Evolutionary conservation across 1,140 invertebrate species (phyloP).

Genomic region (Drosophila asahinai): DNA sequence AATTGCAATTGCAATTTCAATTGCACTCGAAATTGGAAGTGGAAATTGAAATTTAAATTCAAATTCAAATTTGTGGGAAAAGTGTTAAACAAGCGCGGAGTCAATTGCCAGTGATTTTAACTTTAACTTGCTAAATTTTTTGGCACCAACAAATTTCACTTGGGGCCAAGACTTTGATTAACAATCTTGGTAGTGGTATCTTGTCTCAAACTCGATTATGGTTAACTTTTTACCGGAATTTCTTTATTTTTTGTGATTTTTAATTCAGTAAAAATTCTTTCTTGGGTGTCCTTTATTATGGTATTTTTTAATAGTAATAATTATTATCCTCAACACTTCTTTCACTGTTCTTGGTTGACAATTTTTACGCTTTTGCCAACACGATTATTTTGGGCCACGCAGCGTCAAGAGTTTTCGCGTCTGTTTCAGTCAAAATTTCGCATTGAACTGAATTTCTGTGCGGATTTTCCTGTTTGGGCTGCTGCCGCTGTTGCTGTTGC

Average conservation of each 20-base stretch:
- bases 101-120: slow-evolving; percentile 57
- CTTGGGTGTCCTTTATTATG: neutral
- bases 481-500: slow-evolving; percentile 41
- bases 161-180: slow-evolving; percentile 20
- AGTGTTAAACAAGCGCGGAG: slow-evolving; percentile 62
- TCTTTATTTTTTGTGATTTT: neutral
- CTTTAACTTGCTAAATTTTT: slow-evolving; percentile 41
- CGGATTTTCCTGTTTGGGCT: slow-evolving; percentile 81
- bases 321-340: neutral
- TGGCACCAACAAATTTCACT: slow-evolving; percentile 61
- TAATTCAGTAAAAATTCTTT: slow-evolving; percentile 9
- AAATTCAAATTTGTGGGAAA: slow-evolving; percentile 52
- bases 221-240: slow-evolving; percentile 32
- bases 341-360: slow-evolving; percentile 10
- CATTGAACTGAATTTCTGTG: slow-evolving; percentile 77
- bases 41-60: slow-evolving; percentile 41
- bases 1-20: slow-evolving; percentile 67
- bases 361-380: slow-evolving; percentile 37
- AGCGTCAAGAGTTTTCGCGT: slow-evolving; percentile 63
- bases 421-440: slow-evolving; percentile 77
- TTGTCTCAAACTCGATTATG: slow-evolving; percentile 49
- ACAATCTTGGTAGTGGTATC: slow-evolving; percentile 9
- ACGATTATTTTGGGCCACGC: slow-evolving; percentile 30
- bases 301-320: neutral
- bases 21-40: slow-evolving; percentile 33